A percentile compares a stretch with the other conserved stretches of the same genome.
Conservation (phyloP, 1,140 invertebrate genomes). For the Drosophila busckii region DNA sequence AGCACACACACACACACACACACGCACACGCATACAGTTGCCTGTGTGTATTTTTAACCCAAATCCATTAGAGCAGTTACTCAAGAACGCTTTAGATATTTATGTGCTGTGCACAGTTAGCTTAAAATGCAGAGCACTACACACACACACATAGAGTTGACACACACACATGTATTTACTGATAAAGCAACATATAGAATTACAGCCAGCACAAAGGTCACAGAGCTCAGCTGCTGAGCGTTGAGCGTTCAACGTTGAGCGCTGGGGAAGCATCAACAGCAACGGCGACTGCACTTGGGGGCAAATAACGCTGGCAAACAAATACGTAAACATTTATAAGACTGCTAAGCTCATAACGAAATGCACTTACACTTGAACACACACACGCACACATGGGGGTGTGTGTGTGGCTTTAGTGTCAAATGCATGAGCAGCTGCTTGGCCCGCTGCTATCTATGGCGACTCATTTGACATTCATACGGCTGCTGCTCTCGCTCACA, state of each 20-base stretch:
- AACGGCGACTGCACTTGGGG: conserved; percentile 35
- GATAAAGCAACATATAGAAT: conserved; percentile 17
- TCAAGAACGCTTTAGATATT: conserved; percentile 76
- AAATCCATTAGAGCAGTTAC: conserved; percentile 76
- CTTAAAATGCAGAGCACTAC: no score
- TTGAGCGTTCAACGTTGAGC: conserved; percentile 22
- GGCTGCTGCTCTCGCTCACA: conserved; percentile 10
- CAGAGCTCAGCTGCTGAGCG: conserved; percentile 25
- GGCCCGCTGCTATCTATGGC: not conserved
- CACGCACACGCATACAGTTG: conserved; percentile 4
- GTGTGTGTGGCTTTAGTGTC: conserved; percentile 29
- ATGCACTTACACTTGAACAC: conserved; percentile 64
- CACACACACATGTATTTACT: conserved; percentile 25
- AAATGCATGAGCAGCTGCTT: conserved; percentile 24
- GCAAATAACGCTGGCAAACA: conserved; percentile 54
- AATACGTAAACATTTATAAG: conserved; percentile 75
- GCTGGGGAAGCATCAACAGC: conserved; percentile 67
- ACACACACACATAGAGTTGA: conserved; percentile 6
- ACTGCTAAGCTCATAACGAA: conserved; percentile 75
- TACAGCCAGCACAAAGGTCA: conserved; percentile 5
- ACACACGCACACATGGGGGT: conserved; percentile 12
- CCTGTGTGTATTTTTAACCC: conserved; percentile 70
- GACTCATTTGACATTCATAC: conserved; percentile 35
- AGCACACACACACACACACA: conserved; percentile 10
- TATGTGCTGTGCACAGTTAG: conserved; percentile 55